Conservation (phyloP, 2,888 invertebrate genomes). For the Stenodema calcarata region DNA sequence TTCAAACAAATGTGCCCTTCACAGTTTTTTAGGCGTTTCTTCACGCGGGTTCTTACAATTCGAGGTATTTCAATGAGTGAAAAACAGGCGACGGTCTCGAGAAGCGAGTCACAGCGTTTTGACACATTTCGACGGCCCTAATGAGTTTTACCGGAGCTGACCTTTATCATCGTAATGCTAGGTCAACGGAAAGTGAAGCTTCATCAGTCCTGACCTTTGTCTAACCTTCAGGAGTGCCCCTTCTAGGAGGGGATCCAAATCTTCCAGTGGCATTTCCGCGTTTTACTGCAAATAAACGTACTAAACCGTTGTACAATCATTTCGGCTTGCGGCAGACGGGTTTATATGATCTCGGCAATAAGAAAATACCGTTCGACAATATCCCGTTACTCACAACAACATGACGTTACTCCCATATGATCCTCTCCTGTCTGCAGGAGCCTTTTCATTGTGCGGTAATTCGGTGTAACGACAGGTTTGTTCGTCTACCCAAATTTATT, state of each 20-base stretch:
- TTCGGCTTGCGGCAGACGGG: background rate
- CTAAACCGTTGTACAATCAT: background rate
- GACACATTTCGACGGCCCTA: conserved; percentile 20
- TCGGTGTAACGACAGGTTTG: background rate
- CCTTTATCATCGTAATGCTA: conserved; percentile 44
- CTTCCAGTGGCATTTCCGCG: conserved; percentile 6
- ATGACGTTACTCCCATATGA: background rate
- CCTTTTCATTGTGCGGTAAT: background rate
- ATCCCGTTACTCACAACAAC: background rate
- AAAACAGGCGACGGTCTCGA: background rate
- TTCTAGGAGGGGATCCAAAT: background rate
- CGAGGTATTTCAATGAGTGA: background rate
- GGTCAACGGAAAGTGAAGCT: conserved; percentile 38
- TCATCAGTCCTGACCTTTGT: conserved; percentile 48
- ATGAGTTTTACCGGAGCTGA: conserved; percentile 31
- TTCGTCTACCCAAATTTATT: background rate
- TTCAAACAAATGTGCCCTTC: too few species aligned
- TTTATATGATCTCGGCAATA: background rate
- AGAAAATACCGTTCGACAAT: background rate
- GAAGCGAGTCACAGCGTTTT: background rate
- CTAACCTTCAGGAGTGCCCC: conserved; percentile 30
- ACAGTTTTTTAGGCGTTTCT: too few species aligned
- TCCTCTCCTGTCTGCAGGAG: background rate
- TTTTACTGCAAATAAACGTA: conserved; percentile 9
- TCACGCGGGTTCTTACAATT: too few species aligned